phyloP scores from a whole-genome alignment of 1,140 invertebrate species.

The Eufriesea mexicana region DNA sequence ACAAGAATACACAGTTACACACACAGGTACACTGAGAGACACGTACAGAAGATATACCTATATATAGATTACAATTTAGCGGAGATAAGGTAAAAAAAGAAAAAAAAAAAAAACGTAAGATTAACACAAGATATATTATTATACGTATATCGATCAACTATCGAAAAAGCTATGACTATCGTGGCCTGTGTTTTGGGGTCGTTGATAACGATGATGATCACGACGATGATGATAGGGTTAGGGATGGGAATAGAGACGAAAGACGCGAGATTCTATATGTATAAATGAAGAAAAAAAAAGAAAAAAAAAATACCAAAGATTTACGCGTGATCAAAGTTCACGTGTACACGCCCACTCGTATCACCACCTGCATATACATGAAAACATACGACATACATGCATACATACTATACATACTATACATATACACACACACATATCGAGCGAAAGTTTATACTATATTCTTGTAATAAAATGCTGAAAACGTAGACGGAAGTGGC shows the following conservation, averaged over 20 bases:
- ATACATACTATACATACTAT: slow-evolving; percentile 40
- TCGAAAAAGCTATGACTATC: slow-evolving; percentile 78
- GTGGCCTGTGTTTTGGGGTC: slow-evolving; percentile 69
- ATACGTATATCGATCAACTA: slow-evolving; percentile 75
- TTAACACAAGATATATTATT: slow-evolving; percentile 72
- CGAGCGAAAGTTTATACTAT: slow-evolving; percentile 81
- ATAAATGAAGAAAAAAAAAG: slow-evolving; percentile 45
- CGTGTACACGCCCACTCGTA: background rate
- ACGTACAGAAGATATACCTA: slow-evolving; percentile 70
- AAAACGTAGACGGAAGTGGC: slow-evolving; percentile 55
- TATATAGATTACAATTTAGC: slow-evolving; percentile 69
- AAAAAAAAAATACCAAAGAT: slow-evolving; percentile 37
- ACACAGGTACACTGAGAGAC: slow-evolving; percentile 41
- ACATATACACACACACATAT: slow-evolving; percentile 36
- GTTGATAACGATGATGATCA: background rate
- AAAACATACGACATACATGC: slow-evolving; percentile 30
- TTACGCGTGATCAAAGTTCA: slow-evolving; percentile 48
- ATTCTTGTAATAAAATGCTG: slow-evolving; percentile 82
- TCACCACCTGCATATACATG: slow-evolving; percentile 24
- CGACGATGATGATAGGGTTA: slow-evolving; percentile 5
- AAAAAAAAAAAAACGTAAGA: slow-evolving; percentile 58
- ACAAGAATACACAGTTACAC: slow-evolving; percentile 20
- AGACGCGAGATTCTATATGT: slow-evolving; percentile 66
- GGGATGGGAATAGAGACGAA: slow-evolving; percentile 13
- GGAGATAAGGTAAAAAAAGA: slow-evolving; percentile 62